Evolutionary conservation across 2,888 invertebrate species (phyloP).

Genomic region (Drosophila hamatofila): DNA sequence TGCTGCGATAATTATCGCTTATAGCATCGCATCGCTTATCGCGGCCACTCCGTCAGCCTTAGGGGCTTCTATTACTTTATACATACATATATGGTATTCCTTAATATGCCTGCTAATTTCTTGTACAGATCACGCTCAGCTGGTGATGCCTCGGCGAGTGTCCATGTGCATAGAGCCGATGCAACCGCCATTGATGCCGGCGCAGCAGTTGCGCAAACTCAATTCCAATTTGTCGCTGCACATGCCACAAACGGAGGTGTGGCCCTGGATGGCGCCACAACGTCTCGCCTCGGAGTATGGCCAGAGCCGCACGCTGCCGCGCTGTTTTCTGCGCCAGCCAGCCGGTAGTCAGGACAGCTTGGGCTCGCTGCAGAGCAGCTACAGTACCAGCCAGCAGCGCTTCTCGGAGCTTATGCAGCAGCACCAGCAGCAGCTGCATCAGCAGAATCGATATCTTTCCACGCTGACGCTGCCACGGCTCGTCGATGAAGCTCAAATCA

Average conservation of each 20-base stretch:
- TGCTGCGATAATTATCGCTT: too few relatives aligned
- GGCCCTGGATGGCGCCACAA: conserved; percentile 65
- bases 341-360: conserved; percentile 74
- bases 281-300: conserved; percentile 56
- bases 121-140: conserved; percentile 56
- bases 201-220: conserved; percentile 68
- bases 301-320: conserved; percentile 84
- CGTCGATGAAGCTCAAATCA: conserved; percentile 54
- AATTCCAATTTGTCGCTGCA: conserved; percentile 83
- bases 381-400: conserved; percentile 60
- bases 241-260: conserved; percentile 66
- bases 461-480: conserved; percentile 72
- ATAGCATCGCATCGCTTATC: too few relatives aligned
- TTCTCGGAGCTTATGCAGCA: conserved; percentile 60
- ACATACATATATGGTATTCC: background rate
- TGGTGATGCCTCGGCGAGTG: conserved; percentile 70
- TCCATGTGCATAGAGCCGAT: conserved; percentile 80
- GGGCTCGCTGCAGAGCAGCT: conserved; percentile 64
- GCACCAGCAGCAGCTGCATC: conserved; percentile 62
- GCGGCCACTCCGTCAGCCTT: too few relatives aligned
- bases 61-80: background rate
- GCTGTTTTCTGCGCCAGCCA: conserved; percentile 82
- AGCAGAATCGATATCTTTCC: conserved; percentile 70
- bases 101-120: background rate
- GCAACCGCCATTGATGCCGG: conserved; percentile 13